Percentiles rank a stretch among this genome's conserved stretches.
These are phyloP conservation scores for Nylanderia fulva DNA, from an alignment of 1,140 invertebrate species.

Conservation along the genomic window DNA sequence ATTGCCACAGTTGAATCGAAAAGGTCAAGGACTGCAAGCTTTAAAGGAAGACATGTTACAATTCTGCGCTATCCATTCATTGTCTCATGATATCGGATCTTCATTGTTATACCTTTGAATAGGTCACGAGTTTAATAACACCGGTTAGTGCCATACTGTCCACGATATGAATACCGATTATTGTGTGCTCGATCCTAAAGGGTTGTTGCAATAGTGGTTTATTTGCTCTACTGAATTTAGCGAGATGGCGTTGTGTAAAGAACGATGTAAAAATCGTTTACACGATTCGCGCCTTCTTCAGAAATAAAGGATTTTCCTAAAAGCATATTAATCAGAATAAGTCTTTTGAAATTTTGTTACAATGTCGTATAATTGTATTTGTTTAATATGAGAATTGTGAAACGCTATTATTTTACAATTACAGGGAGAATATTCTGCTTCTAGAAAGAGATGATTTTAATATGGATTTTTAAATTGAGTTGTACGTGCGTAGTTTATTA, in stretches of 20 bases:
- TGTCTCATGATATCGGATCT: constrained; percentile 48
- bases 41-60: not conserved
- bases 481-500: not conserved
- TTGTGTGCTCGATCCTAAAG: constrained; percentile 64
- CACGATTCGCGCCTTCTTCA: not conserved
- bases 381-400: not conserved
- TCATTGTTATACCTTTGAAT: constrained; percentile 40
- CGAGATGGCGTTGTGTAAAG: constrained; percentile 23
- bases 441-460: not conserved
- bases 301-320: not conserved
- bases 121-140: constrained; percentile 56
- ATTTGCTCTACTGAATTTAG: constrained; percentile 61
- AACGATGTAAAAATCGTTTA: not conserved
- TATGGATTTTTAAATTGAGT: not conserved
- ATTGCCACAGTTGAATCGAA: not conserved
- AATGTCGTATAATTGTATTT: not conserved
- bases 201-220: constrained; percentile 48
- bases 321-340: not conserved
- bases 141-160: constrained; percentile 41
- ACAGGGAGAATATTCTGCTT: not conserved
- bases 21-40: not conserved
- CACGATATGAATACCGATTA: constrained; percentile 68
- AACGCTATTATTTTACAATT: not conserved
- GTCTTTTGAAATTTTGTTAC: not conserved
- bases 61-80: constrained; percentile 42